Evolutionary conservation across 2,888 invertebrate genomes (phyloP).

Genomic region (Campoplex capitator): DNA sequence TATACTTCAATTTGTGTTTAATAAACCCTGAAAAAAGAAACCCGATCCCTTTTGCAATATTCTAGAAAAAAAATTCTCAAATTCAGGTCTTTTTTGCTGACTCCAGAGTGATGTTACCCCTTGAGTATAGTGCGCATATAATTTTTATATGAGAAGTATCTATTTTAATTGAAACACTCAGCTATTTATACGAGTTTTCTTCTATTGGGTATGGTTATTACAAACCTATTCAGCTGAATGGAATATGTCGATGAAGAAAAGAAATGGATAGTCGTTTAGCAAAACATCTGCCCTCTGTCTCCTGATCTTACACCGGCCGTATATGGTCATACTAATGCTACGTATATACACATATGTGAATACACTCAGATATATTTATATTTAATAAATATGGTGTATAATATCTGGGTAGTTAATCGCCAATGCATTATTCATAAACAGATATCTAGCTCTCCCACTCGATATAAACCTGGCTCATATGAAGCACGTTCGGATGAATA

Average conservation of each 20-base stretch:
- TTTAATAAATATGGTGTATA: constrained; percentile 52
- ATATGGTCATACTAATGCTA: constrained; percentile 1
- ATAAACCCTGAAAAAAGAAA: too few relatives aligned
- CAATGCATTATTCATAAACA: constrained; percentile 82
- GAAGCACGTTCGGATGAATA: neutral
- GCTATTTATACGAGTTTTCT: neutral
- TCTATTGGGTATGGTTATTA: neutral
- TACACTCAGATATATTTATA: neutral
- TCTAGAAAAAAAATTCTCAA: too few relatives aligned
- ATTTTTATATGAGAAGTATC: neutral
- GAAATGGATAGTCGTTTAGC: constrained; percentile 9
- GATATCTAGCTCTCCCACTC: constrained; percentile 69
- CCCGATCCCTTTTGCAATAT: too few relatives aligned
- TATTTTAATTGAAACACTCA: neutral
- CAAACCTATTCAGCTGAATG: neutral
- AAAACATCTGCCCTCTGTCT: constrained; percentile 10
- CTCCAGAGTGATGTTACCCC: too few relatives aligned
- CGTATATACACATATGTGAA: constrained; percentile 40
- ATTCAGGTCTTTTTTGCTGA: too few relatives aligned
- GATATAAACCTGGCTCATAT: constrained; percentile 24
- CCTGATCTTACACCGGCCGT: neutral
- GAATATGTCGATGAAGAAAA: neutral
- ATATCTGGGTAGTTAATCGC: constrained; percentile 79
- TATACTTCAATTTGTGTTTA: too few relatives aligned
- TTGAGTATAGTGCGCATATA: too few relatives aligned